Base-by-base conservation (phyloP, 2,113 vertebrate genomes). In the Murina feae region DNA sequence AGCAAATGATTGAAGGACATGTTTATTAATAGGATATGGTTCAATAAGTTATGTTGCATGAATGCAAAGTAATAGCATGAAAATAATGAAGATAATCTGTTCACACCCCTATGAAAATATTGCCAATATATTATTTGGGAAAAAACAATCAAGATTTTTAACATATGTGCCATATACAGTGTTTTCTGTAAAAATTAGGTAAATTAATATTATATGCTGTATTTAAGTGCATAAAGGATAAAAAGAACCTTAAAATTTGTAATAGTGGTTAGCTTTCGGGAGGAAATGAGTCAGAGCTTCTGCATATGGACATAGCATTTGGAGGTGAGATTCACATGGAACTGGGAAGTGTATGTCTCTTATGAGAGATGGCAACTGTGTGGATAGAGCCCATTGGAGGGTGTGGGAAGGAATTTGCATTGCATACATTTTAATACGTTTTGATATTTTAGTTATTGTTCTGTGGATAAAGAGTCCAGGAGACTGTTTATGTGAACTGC, bases 21-120 rank as follows among this genome's bases (percentile, higher is more conserved):
- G 21, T 63, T 63, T 18, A 35, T 53, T 81, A 71, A 68, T 53
- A 60, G 17, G 6, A 51, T 60, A 3, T n/a, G 39, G 28, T 49
- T 91, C 30, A 93, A 86, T 83, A 86, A 82, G 51, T 60, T 80
- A 28, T 79, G n/a, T 30, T 79, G 4, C 18, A 51, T 60, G 23
- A 83, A 94, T 76, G 37, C 6, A 69, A 85, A 79, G 1, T 55
- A 82, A 82, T 66, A 83, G 9, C 35, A 63, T 55, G 65, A 82
- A 90, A 84, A 68, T 81, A 92, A 72, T 86, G 53, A 92, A 81
- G 42, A 53, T 28, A 35, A 66, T 47, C 35, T 85, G 13, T 44
- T 86, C 30, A 44, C 47, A 74, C 1, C 9, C 11, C 55, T 28
- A 32, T 68, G 18, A 47, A 68, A 63, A 79, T 3, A 79, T 74